These are phyloP conservation scores for Arrhamphus sclerolepis DNA, from an alignment of 2,797 vertebrate genomes.

Conservation along the genomic window DNA sequence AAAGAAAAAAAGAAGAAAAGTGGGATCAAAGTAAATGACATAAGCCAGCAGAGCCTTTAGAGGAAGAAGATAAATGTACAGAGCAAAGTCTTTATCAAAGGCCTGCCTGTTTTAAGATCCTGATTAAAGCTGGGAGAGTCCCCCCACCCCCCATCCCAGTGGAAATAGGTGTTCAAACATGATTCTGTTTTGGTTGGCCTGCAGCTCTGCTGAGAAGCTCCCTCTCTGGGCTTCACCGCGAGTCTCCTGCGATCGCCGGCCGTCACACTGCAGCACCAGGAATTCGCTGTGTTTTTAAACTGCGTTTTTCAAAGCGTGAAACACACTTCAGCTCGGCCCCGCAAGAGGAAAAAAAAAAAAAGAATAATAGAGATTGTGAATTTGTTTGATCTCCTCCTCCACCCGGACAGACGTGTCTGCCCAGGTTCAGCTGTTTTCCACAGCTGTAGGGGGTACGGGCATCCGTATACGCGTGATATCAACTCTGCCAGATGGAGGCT, in stretches of 20 bases:
- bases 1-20: slow-evolving; percentile 41
- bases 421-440: slow-evolving; percentile 34
- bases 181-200: slow-evolving; percentile 81
- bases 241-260: slow-evolving; percentile 58
- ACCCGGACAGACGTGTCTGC: slow-evolving; percentile 52
- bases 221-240: slow-evolving; percentile 45
- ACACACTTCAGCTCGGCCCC: slow-evolving; percentile 50
- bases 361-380: slow-evolving; percentile 56
- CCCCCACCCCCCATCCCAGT: slow-evolving; percentile 57
- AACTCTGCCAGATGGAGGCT: slow-evolving; percentile 69
- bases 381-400: slow-evolving; percentile 56
- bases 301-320: slow-evolving; percentile 64
- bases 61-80: slow-evolving; percentile 76
- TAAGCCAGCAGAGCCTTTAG: slow-evolving; percentile 70
- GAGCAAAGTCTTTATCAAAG: slow-evolving; percentile 77
- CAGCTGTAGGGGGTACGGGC: too few relatives aligned
- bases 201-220: slow-evolving; percentile 65
- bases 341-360: slow-evolving; percentile 56
- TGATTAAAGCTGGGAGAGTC: slow-evolving; percentile 73
- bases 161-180: slow-evolving; percentile 85
- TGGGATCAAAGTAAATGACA: slow-evolving; percentile 80
- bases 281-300: slow-evolving; percentile 67
- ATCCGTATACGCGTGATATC: too few relatives aligned
- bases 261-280: slow-evolving; percentile 59
- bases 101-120: slow-evolving; percentile 73